phyloP scores from a whole-genome alignment of 2,888 invertebrate genomes.

The Thymelicus sylvestris region DNA sequence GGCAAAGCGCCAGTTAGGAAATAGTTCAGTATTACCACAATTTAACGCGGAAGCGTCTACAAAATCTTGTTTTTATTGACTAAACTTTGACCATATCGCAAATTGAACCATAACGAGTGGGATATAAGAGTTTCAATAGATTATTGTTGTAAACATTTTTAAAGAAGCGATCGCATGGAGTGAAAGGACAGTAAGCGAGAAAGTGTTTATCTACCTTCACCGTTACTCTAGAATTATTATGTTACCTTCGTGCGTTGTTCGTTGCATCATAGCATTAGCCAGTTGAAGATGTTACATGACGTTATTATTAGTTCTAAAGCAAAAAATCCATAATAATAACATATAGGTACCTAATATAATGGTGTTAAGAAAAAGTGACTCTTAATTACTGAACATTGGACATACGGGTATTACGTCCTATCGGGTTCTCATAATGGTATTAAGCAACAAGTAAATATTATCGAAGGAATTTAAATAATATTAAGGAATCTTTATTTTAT shows the following conservation, averaged over 20 bases:
- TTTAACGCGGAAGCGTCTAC: not conserved
- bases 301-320: slow-evolving; percentile 17
- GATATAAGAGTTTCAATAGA: slow-evolving; percentile 3
- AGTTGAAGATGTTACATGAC: slow-evolving; percentile 31
- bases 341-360: not conserved
- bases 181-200: slow-evolving; percentile 37
- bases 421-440: not conserved
- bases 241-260: slow-evolving; percentile 30
- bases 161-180: slow-evolving; percentile 16
- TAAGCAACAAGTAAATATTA: not conserved
- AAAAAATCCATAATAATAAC: slow-evolving; percentile 16
- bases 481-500: too few species aligned
- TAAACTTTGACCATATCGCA: not conserved
- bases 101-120: slow-evolving; percentile 7
- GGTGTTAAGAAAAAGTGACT: slow-evolving; percentile 14
- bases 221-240: slow-evolving; percentile 29
- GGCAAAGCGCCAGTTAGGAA: too few species aligned
- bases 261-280: slow-evolving; percentile 21
- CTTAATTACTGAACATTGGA: not conserved
- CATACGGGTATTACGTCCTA: not conserved
- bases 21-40: not conserved
- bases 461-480: too few species aligned
- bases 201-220: slow-evolving; percentile 29
- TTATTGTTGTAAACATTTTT: slow-evolving; percentile 2
- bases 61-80: not conserved